Percentiles rank a stretch among this genome's conserved stretches.
These are phyloP conservation scores for Elmis aenea DNA, from an alignment of 2,888 invertebrate genomes.

Conservation along the genomic window DNA sequence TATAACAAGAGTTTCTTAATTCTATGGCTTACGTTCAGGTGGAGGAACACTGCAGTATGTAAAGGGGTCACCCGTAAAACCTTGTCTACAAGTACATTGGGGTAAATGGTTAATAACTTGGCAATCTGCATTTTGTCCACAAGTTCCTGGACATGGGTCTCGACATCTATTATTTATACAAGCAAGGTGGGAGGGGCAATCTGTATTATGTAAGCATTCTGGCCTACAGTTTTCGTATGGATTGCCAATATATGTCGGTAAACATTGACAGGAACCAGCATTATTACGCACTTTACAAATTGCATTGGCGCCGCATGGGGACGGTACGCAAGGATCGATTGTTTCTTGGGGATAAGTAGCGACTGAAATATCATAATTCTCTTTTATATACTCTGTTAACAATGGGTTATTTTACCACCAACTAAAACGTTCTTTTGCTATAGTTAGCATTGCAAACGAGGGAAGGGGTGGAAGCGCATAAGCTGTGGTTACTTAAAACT, in stretches of 20 bases:
- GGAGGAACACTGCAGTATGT: slow-evolving; percentile 43
- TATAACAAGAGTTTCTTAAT: not conserved
- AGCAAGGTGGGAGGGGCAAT: slow-evolving; percentile 59
- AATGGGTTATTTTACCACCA: slow-evolving; percentile 19
- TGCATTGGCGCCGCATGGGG: slow-evolving; percentile 64
- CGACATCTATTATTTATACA: slow-evolving; percentile 63
- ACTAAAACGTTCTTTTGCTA: slow-evolving; percentile 21
- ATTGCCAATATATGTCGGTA: slow-evolving; percentile 68
- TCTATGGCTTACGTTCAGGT: slow-evolving; percentile 44
- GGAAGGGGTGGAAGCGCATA: slow-evolving; percentile 15
- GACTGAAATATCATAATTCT: slow-evolving; percentile 18
- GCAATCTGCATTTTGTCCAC: slow-evolving; percentile 64
- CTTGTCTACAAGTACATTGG: slow-evolving; percentile 56
- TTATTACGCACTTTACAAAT: slow-evolving; percentile 66
- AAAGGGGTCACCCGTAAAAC: slow-evolving; percentile 65
- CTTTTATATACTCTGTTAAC: not conserved
- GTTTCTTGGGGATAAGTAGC: slow-evolving; percentile 39
- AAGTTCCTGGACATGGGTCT: slow-evolving; percentile 66
- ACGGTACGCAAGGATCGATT: slow-evolving; percentile 61
- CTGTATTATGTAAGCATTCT: slow-evolving; percentile 61
- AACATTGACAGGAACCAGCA: slow-evolving; percentile 68
- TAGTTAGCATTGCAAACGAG: too few relatives aligned
- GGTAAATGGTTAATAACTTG: slow-evolving; percentile 63
- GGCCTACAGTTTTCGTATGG: slow-evolving; percentile 71
- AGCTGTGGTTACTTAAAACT: too few relatives aligned